phyloP scores from a whole-genome alignment of 2,797 vertebrate genomes.

The Falco naumanni region DNA sequence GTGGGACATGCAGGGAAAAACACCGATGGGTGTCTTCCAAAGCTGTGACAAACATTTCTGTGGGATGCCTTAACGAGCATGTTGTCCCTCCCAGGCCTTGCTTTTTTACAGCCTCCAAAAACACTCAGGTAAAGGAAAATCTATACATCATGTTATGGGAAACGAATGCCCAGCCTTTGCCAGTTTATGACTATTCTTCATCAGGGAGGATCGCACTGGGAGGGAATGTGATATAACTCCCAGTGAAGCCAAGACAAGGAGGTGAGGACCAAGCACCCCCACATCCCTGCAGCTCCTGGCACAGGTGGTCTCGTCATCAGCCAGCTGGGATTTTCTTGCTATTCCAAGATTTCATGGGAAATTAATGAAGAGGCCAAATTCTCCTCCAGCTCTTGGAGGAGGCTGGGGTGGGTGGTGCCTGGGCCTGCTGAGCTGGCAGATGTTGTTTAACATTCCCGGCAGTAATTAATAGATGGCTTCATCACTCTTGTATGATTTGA shows the following conservation, averaged over 20 bases:
- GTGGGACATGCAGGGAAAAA: not conserved
- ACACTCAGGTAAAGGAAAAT: not conserved
- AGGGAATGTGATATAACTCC: not conserved
- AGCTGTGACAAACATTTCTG: not conserved
- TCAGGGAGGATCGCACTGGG: not conserved
- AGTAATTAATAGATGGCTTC: conserved; percentile 70
- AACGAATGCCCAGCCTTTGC: not conserved
- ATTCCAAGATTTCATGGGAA: not conserved
- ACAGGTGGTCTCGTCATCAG: not conserved
- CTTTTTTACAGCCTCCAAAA: not conserved
- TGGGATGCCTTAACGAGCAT: not conserved
- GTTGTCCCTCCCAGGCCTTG: not conserved
- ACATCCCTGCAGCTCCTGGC: accelerated
- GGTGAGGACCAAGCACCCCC: not conserved
- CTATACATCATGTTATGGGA: not conserved
- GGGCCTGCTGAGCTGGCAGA: conserved; percentile 65
- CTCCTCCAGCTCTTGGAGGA: conserved; percentile 41
- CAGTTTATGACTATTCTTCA: not conserved
- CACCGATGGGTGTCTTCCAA: not conserved
- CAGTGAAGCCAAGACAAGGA: not conserved
- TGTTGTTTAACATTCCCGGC: conserved; percentile 69
- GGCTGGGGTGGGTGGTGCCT: conserved; percentile 24
- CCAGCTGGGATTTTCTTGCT: not conserved
- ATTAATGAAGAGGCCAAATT: conserved; percentile 55
- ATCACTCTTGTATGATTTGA: conserved; percentile 62